Base-by-base conservation (phyloP, 2,888 invertebrate species). In the Dryococelus australis region DNA sequence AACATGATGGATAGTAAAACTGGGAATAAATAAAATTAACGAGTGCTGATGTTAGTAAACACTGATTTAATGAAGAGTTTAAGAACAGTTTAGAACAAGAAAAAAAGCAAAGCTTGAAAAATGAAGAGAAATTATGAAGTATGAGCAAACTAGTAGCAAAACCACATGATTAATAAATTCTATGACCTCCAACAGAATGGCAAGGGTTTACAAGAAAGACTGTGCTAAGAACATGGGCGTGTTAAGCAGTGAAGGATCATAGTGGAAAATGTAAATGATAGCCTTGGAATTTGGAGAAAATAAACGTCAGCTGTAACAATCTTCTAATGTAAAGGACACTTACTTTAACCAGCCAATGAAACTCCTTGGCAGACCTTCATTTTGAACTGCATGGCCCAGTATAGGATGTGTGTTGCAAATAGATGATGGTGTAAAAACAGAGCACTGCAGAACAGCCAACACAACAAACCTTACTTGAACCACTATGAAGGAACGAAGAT, bases 101-200 rank as follows among this genome's bases (percentile, higher is more conserved):
- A 84, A 43, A 26, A 24, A 87, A 86, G 85, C n/a, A 51, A 43
- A 20, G 20, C 2, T 47, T 85, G 27, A 13, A 53, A 8, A 4
- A 43, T 47, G n/a, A 28, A 27, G 16, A 47, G 51, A 85, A 51
- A 10, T 51, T 35, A 84, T 85, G 27, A 88, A 84, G n/a, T 28
- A 35, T 86, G n/a, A 16, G 26, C 26, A 28, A 86, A 43, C n/a
- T 79, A 16, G 24, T n/a, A 43, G 65, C 10, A 6, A 20, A 13
- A 65, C 13, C 65, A 65, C 65, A 65, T 12, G 16, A 65, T 65
- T 6, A 65, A 6, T 6, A 65, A 65, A 20, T 47, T 6, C 47
- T n/a, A n/a, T n/a, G n/a, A n/a, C n/a, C n/a, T n/a, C 65, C 6
- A 65, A 65, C 5, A 16, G 65, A 65, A 65, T 12, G 5, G 16